phyloP scores from a whole-genome alignment of 2,797 vertebrate genomes.

The Coccyzus lansbergi region DNA sequence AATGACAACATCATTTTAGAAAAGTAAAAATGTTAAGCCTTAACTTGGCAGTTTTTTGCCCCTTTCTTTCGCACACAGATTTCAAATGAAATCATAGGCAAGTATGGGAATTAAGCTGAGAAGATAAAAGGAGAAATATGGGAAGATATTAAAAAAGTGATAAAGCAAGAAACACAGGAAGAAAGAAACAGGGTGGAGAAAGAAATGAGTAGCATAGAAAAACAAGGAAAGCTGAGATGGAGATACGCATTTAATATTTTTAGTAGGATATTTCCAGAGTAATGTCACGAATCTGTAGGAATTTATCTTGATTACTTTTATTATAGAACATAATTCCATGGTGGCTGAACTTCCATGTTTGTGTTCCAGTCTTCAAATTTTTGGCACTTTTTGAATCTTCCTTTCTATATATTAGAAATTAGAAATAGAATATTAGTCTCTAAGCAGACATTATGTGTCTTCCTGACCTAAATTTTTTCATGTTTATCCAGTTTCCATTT shows the following conservation, averaged over 20 bases:
- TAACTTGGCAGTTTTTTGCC: not conserved
- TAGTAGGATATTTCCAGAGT: not conserved
- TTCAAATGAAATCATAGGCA: not conserved
- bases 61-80: not conserved
- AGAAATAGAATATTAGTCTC: not conserved
- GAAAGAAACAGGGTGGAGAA: not conserved
- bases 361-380: not conserved
- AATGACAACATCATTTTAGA: not conserved
- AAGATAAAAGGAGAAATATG: not conserved
- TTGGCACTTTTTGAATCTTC: not conserved
- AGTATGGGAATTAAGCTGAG: not conserved
- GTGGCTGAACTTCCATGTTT: not conserved
- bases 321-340: not conserved
- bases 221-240: not conserved
- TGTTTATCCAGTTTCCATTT: constrained; percentile 23
- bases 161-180: not conserved
- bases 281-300: not conserved
- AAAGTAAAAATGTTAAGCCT: not conserved
- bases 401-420: not conserved
- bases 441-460: not conserved
- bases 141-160: not conserved
- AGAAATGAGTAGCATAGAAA: not conserved
- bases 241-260: not conserved
- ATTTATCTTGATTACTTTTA: not conserved
- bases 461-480: not conserved